Evolutionary conservation across 2,888 invertebrate species (phyloP).

Genomic region (Tupiocoris notatus): DNA sequence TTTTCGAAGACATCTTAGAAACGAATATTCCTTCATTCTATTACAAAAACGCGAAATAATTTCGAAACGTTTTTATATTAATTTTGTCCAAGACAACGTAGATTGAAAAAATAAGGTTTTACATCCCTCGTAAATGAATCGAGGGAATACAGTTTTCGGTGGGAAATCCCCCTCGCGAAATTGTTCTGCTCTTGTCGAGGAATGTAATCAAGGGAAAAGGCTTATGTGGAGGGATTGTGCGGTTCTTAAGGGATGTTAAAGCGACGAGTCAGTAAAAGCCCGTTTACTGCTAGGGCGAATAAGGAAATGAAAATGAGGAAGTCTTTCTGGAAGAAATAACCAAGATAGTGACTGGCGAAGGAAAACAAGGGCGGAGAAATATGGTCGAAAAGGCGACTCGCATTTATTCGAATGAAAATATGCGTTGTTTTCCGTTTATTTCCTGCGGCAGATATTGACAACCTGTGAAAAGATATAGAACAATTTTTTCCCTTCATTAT

Average conservation of each 20-base stretch:
- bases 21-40: too few species aligned
- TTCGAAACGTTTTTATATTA: too few species aligned
- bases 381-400: background rate
- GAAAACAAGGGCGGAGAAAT: background rate
- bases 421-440: too few species aligned
- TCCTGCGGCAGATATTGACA: too few species aligned
- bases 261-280: background rate
- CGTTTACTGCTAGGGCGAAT: background rate
- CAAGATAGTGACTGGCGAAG: background rate
- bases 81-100: too few species aligned
- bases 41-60: too few species aligned
- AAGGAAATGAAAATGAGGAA: background rate
- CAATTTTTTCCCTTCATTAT: too few species aligned
- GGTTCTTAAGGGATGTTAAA: background rate
- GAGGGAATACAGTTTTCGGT: background rate
- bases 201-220: constrained; percentile 33
- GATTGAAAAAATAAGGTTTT: too few species aligned
- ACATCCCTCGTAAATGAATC: background rate
- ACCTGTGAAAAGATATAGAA: too few species aligned
- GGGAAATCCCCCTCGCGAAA: background rate
- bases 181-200: too few species aligned
- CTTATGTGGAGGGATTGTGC: constrained; percentile 12
- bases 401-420: too few species aligned
- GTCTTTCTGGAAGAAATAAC: background rate
- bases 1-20: too few species aligned